phyloP scores from a whole-genome alignment of 92 coral and sea anemone genomes.

The Zoanthus gigantus region DNA sequence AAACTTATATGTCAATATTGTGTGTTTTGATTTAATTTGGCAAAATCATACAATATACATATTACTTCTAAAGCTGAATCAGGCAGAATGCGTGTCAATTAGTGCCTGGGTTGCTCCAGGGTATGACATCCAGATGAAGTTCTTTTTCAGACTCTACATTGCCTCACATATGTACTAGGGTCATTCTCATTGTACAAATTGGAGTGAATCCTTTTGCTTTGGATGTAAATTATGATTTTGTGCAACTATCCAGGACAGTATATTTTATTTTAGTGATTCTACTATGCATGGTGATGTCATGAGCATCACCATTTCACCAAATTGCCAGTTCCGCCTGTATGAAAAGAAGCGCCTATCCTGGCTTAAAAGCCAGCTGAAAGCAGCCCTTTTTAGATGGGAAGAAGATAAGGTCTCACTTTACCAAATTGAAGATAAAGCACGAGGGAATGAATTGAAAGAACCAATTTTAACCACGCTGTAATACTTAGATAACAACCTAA shows the following conservation, averaged over 20 bases:
- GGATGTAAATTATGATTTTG: conserved; percentile 21
- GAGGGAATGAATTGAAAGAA: conserved; percentile 1
- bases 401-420: conserved; percentile 1
- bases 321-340: neutral
- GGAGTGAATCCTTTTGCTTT: conserved; percentile 12
- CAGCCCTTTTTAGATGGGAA: neutral
- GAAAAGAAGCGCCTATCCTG: conserved; percentile 5
- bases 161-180: conserved; percentile 9
- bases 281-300: conserved; percentile 22
- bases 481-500: neutral
- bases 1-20: neutral
- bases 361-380: neutral
- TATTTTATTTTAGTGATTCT: conserved; percentile 18
- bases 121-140: conserved; percentile 4
- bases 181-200: conserved; percentile 21
- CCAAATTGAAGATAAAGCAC: neutral
- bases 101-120: conserved; percentile 8
- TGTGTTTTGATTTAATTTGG: neutral
- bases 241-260: conserved; percentile 15
- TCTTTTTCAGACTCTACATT: neutral
- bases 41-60: neutral
- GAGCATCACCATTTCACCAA: conserved; percentile 8
- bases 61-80: neutral
- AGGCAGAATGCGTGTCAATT: neutral
- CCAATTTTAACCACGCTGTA: neutral